Conservation (phyloP, 1,140 invertebrate species). For the Limonius californicus region DNA sequence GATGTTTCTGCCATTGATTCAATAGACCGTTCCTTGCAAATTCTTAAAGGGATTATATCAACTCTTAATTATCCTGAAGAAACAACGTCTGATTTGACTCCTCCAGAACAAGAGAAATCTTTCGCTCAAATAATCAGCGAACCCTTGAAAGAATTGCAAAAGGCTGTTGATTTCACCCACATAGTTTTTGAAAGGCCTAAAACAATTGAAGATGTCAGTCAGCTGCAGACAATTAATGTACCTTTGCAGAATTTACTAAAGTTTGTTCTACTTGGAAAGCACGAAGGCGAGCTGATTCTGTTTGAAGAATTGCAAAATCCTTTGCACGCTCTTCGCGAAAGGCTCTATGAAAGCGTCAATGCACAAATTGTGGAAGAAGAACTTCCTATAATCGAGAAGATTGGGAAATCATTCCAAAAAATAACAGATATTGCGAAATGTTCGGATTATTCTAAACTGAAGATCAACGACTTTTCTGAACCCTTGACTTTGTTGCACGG, state of each 20-base stretch:
- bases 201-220: conserved; percentile 27
- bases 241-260: conserved; percentile 34
- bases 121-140: neutral
- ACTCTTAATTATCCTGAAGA: too few relatives aligned
- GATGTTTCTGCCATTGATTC: too few relatives aligned
- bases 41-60: too few relatives aligned
- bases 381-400: conserved; percentile 30
- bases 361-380: conserved; percentile 34
- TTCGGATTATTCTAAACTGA: conserved; percentile 1
- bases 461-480: conserved; percentile 34
- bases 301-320: conserved; percentile 32
- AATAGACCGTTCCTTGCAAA: too few relatives aligned
- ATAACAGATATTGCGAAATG: conserved; percentile 23
- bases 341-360: conserved; percentile 29
- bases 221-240: conserved; percentile 18
- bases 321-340: conserved; percentile 32
- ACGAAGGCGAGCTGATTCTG: conserved; percentile 37
- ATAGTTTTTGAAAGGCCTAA: conserved; percentile 29
- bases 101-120: too few relatives aligned
- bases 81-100: too few relatives aligned
- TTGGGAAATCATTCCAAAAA: conserved; percentile 29
- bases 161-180: conserved; percentile 35
- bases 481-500: conserved; percentile 37
- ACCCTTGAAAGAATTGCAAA: conserved; percentile 29
- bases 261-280: conserved; percentile 33